Evolutionary conservation across 2,888 invertebrate genomes (phyloP).

Genomic region (Colostygia pectinataria): DNA sequence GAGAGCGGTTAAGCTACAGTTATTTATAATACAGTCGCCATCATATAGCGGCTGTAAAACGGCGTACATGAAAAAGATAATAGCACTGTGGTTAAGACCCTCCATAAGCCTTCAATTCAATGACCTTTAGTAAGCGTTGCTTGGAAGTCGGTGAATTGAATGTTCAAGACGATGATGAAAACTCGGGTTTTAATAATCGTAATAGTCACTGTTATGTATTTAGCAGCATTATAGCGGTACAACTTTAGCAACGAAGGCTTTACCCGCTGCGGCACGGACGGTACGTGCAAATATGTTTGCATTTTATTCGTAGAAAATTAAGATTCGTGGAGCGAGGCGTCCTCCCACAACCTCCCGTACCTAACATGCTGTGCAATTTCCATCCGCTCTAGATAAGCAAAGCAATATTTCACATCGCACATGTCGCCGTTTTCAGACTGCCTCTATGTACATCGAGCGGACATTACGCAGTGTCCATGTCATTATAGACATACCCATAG

Average conservation of each 20-base stretch:
- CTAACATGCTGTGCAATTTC: conserved; percentile 53
- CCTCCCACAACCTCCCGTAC: conserved; percentile 27
- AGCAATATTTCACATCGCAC: conserved; percentile 61
- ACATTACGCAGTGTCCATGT: neutral
- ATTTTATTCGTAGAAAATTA: conserved; percentile 66
- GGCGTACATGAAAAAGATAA: neutral
- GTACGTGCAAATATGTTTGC: conserved; percentile 49
- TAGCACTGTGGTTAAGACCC: no score
- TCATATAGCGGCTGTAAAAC: neutral
- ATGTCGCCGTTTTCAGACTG: conserved; percentile 50
- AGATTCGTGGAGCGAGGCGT: conserved; percentile 50
- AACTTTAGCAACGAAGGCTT: neutral
- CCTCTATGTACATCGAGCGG: conserved; percentile 20
- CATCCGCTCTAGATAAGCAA: conserved; percentile 60
- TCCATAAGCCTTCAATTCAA: no score
- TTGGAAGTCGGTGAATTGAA: no score
- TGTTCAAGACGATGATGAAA: no score
- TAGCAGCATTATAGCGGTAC: neutral
- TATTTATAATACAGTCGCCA: neutral
- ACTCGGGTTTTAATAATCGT: neutral
- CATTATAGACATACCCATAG: no score
- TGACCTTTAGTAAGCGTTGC: no score
- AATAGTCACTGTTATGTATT: neutral
- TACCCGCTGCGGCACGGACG: conserved; percentile 17
- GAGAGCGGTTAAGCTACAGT: conserved; percentile 10